phyloP scores from a whole-genome alignment of 1,140 invertebrate species.

The Holotrichia oblita region DNA sequence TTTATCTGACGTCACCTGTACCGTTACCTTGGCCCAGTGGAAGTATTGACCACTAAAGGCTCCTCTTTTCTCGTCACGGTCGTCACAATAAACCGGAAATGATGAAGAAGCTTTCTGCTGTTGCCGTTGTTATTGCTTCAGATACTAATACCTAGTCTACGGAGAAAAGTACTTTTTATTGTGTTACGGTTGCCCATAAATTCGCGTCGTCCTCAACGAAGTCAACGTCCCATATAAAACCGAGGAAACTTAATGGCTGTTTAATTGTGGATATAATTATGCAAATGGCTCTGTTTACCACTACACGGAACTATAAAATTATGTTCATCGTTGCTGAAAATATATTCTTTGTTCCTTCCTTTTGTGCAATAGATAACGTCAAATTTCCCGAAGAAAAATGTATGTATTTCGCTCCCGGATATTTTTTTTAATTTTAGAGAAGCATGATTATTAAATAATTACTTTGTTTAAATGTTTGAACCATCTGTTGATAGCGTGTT shows the following conservation, averaged over 20 bases:
- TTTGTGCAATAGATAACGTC: neutral
- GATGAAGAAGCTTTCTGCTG: conserved; percentile 26
- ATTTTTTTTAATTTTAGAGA: too few species aligned
- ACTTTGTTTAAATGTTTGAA: too few species aligned
- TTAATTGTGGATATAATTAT: conserved; percentile 20
- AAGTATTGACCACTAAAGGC: conserved; percentile 40
- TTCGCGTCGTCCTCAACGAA: neutral
- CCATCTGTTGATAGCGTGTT: too few species aligned
- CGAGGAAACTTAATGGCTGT: neutral
- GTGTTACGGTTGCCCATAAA: neutral
- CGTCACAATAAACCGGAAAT: conserved; percentile 33
- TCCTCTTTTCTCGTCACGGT: conserved; percentile 10
- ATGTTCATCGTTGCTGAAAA: neutral
- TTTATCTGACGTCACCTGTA: conserved; percentile 50
- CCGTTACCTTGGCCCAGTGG: conserved; percentile 57
- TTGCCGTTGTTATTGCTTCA: neutral
- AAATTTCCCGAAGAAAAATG: too few species aligned
- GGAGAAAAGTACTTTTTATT: neutral
- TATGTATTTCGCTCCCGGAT: too few species aligned
- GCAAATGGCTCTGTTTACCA: neutral
- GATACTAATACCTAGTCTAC: neutral
- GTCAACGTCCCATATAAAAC: conserved; percentile 31
- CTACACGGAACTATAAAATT: neutral
- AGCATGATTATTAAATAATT: too few species aligned
- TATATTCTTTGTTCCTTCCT: neutral